Percentiles rank a stretch among this genome's conserved stretches.
These are phyloP conservation scores for Troilus luridus DNA, from an alignment of 2,888 invertebrate genomes.

Conservation along the genomic window DNA sequence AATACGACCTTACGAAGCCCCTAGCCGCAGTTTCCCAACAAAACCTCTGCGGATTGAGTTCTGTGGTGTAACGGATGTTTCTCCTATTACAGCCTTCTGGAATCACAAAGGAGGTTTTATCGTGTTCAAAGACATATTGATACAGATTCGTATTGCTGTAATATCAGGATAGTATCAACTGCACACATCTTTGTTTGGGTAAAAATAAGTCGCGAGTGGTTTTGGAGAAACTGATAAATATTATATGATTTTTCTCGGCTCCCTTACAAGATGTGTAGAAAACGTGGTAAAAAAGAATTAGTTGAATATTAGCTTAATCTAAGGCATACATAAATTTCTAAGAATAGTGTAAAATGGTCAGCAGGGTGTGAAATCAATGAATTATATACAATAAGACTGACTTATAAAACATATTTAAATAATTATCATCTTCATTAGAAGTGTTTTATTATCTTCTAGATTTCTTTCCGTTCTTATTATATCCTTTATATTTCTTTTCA, in stretches of 20 bases:
- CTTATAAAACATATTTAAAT: no score
- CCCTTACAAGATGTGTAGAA: not conserved
- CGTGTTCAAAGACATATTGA: not conserved
- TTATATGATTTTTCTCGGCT: no score
- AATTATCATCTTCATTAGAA: no score
- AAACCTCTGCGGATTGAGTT: not conserved
- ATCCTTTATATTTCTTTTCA: no score
- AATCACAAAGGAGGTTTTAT: not conserved
- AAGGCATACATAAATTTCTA: no score
- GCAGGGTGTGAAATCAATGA: no score
- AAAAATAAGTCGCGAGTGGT: not conserved
- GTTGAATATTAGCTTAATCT: no score
- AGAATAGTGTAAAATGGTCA: no score
- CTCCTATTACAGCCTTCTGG: not conserved
- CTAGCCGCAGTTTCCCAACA: constrained; percentile 1
- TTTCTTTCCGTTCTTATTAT: no score
- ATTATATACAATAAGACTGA: no score
- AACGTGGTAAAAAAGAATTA: not conserved
- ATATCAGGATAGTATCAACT: not conserved
- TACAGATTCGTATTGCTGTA: not conserved
- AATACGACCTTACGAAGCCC: not conserved
- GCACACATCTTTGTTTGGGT: not conserved
- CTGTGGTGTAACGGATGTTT: not conserved
- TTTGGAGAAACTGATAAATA: not conserved
- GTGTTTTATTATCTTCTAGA: no score